Evolutionary conservation across 1,140 invertebrate genomes (phyloP).

Genomic region (Dendrolimus punctatus): DNA sequence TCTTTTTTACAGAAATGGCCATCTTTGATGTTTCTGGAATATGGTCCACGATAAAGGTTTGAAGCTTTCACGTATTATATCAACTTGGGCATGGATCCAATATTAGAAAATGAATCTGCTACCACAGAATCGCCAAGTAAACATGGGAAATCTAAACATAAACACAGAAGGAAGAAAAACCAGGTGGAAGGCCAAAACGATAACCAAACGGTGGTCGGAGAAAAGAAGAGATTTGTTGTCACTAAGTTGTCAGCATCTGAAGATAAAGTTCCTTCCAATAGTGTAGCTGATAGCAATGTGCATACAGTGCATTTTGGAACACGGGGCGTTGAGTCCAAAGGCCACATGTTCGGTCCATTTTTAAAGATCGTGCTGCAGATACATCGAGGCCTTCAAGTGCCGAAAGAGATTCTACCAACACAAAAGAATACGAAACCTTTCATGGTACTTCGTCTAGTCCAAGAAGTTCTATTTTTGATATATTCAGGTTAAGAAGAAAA

Average conservation of each 20-base stretch:
- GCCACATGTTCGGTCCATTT: slow-evolving; percentile 59
- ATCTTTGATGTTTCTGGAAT: slow-evolving; percentile 29
- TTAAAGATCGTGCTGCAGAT: slow-evolving; percentile 52
- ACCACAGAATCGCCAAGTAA: slow-evolving; percentile 48
- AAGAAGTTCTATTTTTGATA: slow-evolving; percentile 66
- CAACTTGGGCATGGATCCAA: slow-evolving; percentile 55
- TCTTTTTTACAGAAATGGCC: slow-evolving; percentile 46
- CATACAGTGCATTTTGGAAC: slow-evolving; percentile 65
- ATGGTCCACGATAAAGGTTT: slow-evolving; percentile 44
- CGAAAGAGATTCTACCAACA: slow-evolving; percentile 42
- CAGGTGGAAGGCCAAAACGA: slow-evolving; percentile 36
- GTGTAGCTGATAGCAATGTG: slow-evolving; percentile 46
- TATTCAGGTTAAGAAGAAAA: slow-evolving; percentile 62
- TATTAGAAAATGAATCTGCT: slow-evolving; percentile 64
- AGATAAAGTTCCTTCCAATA: slow-evolving; percentile 39
- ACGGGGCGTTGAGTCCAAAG: slow-evolving; percentile 60
- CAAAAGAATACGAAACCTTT: slow-evolving; percentile 65
- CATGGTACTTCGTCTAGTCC: slow-evolving; percentile 66
- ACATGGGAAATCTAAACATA: slow-evolving; percentile 54
- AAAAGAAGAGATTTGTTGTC: slow-evolving; percentile 57
- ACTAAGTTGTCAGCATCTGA: slow-evolving; percentile 50
- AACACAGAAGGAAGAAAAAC: slow-evolving; percentile 56
- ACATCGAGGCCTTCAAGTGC: slow-evolving; percentile 49
- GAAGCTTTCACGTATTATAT: slow-evolving; percentile 23
- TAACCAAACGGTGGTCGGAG: slow-evolving; percentile 53